Base-by-base conservation (phyloP, 2,113 vertebrate genomes). In the Perognathus longimembris region DNA sequence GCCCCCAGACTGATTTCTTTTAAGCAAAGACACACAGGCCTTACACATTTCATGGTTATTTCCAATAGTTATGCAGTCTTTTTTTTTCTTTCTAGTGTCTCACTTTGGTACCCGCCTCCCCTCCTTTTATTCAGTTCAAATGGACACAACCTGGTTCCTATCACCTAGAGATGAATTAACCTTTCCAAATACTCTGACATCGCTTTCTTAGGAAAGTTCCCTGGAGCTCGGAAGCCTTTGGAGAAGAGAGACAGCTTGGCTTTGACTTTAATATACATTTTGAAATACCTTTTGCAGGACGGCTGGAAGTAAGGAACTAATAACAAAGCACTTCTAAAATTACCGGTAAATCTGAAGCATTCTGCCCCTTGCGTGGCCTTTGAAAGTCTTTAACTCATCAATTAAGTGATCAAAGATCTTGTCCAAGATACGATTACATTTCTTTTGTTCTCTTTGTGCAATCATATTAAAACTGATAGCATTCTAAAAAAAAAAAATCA, bases 401-500 rank as follows among this genome's bases (percentile, higher is more conserved):
- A 96, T 97, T 97, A 96, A 95, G 92, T 92, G 96, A 96, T 97
- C 97, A 97, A 97, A 97, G 96, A 96, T 97, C 92, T 95, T 93
- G 93, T 90, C 96, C 91, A 80, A 94, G 91, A 94, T 95, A 94
- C 1, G 5, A 93, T 96, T 96, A 92, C 77, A 90, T 93, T 95
- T 92, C 93, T 95, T 97, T 96, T 95, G 94, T 93, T 96, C 96
- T 93, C 78, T 84, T 92, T 90, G 87, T 1, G 17, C 94, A 80
- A 93, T 77, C 82, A 63, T 94, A 92, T 93, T 94, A 97, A 96
- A 95, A 97, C 94, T 90, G 94, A 96, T 93, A 95, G 95, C 95
- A 92, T 94, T 96, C 92, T 57, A 26, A 92, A 90, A 94, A 95
- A 54, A 54, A 14, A 54, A 61, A 61, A 95, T 92, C 90, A 96